Percentiles rank a stretch among this genome's conserved stretches.
phyloP scores from a whole-genome alignment of 2,113 vertebrate genomes.

The Ophiodon elongatus region DNA sequence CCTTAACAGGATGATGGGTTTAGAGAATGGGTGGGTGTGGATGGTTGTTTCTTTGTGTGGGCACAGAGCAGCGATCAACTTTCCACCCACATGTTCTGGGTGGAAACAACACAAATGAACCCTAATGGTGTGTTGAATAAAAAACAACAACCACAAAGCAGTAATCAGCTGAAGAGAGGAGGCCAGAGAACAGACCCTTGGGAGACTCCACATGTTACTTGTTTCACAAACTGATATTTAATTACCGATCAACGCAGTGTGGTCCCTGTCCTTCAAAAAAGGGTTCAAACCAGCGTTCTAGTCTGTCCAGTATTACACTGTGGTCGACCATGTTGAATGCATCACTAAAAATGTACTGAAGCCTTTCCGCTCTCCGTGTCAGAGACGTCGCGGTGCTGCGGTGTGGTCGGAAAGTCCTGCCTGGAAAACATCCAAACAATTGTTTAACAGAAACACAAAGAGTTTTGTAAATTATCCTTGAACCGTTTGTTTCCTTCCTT shows the following conservation, averaged over 20 bases:
- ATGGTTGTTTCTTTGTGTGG: background rate
- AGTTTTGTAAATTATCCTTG: too few relatives aligned
- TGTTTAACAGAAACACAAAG: background rate
- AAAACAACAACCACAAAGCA: background rate
- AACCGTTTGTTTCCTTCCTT: too few relatives aligned
- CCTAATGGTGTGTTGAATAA: too few relatives aligned
- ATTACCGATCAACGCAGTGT: background rate
- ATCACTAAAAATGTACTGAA: background rate
- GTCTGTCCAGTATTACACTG: background rate
- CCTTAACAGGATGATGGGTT: background rate
- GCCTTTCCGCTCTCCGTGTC: background rate
- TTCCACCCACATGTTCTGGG: background rate
- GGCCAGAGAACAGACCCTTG: background rate
- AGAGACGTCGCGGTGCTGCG: background rate
- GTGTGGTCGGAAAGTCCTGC: background rate
- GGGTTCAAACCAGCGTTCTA: background rate
- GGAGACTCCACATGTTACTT: background rate
- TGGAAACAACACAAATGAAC: background rate
- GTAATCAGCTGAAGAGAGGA: background rate
- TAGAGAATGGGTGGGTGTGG: background rate
- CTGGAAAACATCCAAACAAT: background rate
- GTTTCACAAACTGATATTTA: background rate
- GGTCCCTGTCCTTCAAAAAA: background rate
- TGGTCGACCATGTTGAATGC: background rate
- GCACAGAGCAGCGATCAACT: background rate